Base-by-base conservation (phyloP, 2,888 invertebrate species). In the Catocala fraxini region DNA sequence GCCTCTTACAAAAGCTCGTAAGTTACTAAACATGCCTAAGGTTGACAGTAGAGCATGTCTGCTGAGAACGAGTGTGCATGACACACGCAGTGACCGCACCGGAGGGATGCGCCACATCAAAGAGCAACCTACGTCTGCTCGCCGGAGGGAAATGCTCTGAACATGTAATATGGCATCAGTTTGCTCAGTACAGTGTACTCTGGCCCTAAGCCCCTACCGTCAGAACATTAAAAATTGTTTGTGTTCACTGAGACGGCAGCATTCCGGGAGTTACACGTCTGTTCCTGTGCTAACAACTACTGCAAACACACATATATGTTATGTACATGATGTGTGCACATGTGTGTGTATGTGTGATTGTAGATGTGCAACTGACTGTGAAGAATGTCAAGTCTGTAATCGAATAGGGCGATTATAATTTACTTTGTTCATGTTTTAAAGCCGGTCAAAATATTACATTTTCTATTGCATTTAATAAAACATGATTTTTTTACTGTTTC, bases 221-320 rank as follows among this genome's bases (percentile, higher is more conserved):
- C 34, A 45, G 25, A 12, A 60, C 61, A 60, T 73, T 64, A 55
- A 46, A 51, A 15, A 51, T 56, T 68, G 70, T 74, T 77, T 65
- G 67, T 63, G 74, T 73, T 68, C 70, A 76, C 43, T 56, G 69
- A 58, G 48, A 12, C 69, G 76, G 34, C 45, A 45, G 49, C 63
- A 59, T 52, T 60, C 63, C 54, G 5, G 9, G 12, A 33, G 12
- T 13, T 43, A 11, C 11, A 5, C 41, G 12, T 34, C 41, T 25
- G 49, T 51, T n/a, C 33, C 55, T 56, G 35, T 15, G 25, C 35
- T 46, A 51, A 42, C 45, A 25, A 46, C 47, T 33, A 34, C 25
- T 47, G 52, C 46, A 52, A 46, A 47, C 55, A 56, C 35, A 33
- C n/a, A 41, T 6, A 15, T 15, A 25, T 7, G 15, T 15, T 10